phyloP scores from a whole-genome alignment of 2,888 invertebrate genomes.

The Portevinia maculata region DNA sequence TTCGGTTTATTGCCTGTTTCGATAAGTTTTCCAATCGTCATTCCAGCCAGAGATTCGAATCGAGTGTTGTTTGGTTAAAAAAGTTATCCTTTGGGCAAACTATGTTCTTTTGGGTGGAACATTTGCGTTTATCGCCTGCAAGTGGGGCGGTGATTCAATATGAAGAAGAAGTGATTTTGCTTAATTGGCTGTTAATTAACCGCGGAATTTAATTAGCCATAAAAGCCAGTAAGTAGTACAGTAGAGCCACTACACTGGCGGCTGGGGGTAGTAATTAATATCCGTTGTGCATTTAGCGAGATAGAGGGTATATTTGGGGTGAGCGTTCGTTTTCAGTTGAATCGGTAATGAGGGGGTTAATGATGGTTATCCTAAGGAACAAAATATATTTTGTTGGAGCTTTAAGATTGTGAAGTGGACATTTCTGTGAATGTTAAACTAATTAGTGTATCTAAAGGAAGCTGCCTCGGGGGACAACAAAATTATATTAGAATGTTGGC shows the following conservation, averaged over 20 bases:
- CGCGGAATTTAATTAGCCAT: constrained; percentile 71
- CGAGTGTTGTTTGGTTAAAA: constrained; percentile 7
- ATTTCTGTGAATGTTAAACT: constrained; percentile 1
- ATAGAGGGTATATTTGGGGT: constrained; percentile 11
- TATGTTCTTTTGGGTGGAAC: constrained; percentile 36
- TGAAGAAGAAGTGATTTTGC: constrained; percentile 65
- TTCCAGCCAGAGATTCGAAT: too few species aligned
- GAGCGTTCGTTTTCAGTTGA: constrained; percentile 53
- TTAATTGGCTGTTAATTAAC: constrained; percentile 74
- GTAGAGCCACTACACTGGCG: constrained; percentile 17
- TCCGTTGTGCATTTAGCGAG: constrained; percentile 56
- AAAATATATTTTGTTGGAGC: too few species aligned
- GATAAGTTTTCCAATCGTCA: constrained; percentile 63
- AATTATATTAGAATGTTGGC: too few species aligned
- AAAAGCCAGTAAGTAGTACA: constrained; percentile 31
- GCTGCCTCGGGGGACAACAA: too few species aligned
- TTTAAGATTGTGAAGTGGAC: constrained; percentile 18
- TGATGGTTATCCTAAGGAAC: constrained; percentile 35
- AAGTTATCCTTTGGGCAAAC: constrained; percentile 36
- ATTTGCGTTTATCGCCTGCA: constrained; percentile 51
- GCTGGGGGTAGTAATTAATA: constrained; percentile 58
- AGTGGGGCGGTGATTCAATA: neutral
- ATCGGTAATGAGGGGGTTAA: constrained; percentile 61
- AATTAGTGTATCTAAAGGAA: neutral
- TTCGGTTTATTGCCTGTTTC: constrained; percentile 13